phyloP scores from a whole-genome alignment of 2,888 invertebrate species.

The Diabrotica balteata region DNA sequence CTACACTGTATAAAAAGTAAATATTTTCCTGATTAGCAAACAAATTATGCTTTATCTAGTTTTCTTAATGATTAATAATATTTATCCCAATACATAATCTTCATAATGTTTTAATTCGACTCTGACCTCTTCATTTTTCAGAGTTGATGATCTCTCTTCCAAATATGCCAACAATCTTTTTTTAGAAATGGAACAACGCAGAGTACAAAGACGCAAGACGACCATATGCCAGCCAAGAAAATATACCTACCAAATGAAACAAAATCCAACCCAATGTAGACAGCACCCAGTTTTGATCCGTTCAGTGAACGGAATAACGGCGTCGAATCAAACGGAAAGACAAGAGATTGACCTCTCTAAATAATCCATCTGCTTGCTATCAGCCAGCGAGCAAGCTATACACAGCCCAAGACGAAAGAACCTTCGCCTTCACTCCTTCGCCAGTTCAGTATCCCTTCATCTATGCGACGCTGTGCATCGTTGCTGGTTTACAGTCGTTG shows the following conservation, averaged over 20 bases:
- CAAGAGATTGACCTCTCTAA: constrained; percentile 14
- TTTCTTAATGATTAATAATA: no score
- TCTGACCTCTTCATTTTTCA: no score
- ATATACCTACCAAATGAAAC: not conserved
- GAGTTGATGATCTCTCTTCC: no score
- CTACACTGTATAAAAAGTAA: no score
- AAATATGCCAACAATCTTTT: constrained; percentile 7
- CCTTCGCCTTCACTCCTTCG: constrained; percentile 5
- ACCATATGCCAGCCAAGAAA: constrained; percentile 5
- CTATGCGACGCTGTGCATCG: constrained; percentile 18
- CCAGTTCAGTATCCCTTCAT: constrained; percentile 31
- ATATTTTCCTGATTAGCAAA: no score
- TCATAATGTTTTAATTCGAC: no score
- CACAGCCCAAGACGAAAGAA: constrained; percentile 6
- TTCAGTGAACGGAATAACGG: constrained; percentile 2
- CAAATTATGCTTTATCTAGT: no score
- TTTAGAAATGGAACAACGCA: constrained; percentile 3
- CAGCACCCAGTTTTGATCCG: constrained; percentile 8
- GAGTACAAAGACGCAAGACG: not conserved
- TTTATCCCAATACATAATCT: no score
- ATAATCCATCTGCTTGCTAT: constrained; percentile 21
- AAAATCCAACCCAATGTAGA: constrained; percentile 6
- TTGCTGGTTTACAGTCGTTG: constrained; percentile 16
- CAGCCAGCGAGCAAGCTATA: constrained; percentile 9
- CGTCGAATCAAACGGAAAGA: constrained; percentile 17